Evolutionary conservation across 2,113 vertebrate genomes (phyloP).

Genomic region (Sphaerodactylus townsendi): DNA sequence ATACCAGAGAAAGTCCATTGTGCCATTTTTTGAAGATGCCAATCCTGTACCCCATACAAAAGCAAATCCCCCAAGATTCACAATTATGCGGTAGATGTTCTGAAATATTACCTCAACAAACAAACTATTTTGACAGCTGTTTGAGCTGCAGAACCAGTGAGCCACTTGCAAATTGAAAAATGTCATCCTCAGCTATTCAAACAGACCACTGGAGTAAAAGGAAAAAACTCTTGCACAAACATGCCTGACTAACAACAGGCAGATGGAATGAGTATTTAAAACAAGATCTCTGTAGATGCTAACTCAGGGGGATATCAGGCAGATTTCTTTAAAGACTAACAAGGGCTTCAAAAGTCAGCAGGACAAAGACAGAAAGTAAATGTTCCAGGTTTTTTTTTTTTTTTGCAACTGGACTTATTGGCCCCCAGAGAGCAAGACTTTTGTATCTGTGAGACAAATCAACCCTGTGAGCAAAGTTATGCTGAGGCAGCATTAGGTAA

Average conservation of each 20-base stretch:
- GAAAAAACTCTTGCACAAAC: conserved; percentile 67
- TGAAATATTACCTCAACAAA: conserved; percentile 57
- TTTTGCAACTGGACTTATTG: conserved; percentile 58
- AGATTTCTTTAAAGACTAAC: conserved; percentile 56
- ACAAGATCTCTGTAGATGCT: conserved; percentile 56
- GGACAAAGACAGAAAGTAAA: conserved; percentile 66
- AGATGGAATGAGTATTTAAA: conserved; percentile 58
- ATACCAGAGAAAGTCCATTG: conserved; percentile 36
- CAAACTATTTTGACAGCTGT: conserved; percentile 64
- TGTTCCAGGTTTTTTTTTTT: conserved; percentile 54
- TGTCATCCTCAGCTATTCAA: conserved; percentile 69
- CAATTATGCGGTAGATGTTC: conserved; percentile 53
- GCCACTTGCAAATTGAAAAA: conserved; percentile 70
- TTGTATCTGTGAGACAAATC: conserved; percentile 52
- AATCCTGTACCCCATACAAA: conserved; percentile 40
- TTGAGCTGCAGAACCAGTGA: conserved; percentile 68
- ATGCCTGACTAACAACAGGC: conserved; percentile 55
- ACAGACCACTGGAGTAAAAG: conserved; percentile 60
- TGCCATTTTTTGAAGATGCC: conserved; percentile 38
- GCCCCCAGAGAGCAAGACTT: conserved; percentile 62
- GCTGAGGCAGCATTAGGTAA: conserved; percentile 23
- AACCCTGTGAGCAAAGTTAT: conserved; percentile 60
- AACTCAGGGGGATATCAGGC: conserved; percentile 57
- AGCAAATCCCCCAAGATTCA: conserved; percentile 50
- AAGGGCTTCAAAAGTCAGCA: conserved; percentile 62